phyloP scores from a whole-genome alignment of 1,140 invertebrate genomes.

The Ceratina australensis region DNA sequence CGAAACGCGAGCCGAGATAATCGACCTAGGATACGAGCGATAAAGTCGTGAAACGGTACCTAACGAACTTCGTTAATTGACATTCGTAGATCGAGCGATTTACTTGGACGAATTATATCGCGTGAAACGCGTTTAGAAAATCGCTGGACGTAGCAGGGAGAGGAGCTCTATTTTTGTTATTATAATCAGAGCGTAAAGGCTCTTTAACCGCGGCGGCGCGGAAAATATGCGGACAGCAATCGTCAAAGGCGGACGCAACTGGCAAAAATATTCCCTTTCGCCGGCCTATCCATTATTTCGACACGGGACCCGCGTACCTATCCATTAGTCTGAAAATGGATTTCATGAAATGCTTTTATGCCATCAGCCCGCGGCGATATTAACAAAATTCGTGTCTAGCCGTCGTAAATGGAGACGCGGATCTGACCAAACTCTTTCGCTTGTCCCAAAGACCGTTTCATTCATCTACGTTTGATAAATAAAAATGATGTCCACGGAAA shows the following conservation, averaged over 20 bases:
- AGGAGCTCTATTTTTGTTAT: background rate
- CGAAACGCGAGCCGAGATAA: background rate
- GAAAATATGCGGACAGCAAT: conserved; percentile 25
- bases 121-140: background rate
- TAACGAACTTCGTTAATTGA: no score
- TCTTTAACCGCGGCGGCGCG: background rate
- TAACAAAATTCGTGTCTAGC: conserved; percentile 37
- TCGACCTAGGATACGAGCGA: background rate
- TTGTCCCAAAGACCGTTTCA: background rate
- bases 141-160: background rate
- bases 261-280: conserved; percentile 28
- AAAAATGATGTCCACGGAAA: background rate
- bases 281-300: conserved; percentile 40
- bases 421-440: conserved; percentile 16
- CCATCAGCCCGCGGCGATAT: conserved; percentile 18
- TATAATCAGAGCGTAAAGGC: conserved; percentile 1
- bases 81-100: no score
- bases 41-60: background rate
- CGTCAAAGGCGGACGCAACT: conserved; percentile 32
- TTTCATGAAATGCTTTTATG: conserved; percentile 55
- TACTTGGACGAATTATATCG: no score
- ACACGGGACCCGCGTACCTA: conserved; percentile 27
- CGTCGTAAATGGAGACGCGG: conserved; percentile 26
- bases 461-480: background rate
- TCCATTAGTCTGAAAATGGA: conserved; percentile 56